Conservation (phyloP, 30 jellyfish, hydroid and myxozoan species). For the Hydra vulgaris region DNA sequence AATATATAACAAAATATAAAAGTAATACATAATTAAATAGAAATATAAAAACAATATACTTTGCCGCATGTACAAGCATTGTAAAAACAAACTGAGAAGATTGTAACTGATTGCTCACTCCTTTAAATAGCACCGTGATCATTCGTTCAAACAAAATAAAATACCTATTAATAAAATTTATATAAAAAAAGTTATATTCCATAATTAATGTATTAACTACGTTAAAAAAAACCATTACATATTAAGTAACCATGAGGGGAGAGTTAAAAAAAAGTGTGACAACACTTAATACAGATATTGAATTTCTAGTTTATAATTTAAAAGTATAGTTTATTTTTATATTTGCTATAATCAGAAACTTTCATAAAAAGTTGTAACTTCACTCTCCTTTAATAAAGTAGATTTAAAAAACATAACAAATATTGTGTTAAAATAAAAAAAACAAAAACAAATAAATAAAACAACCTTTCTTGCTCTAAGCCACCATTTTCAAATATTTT, state of each 20-base stretch:
- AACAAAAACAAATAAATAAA: no score
- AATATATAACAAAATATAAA: not conserved
- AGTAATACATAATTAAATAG: not conserved
- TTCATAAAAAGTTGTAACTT: no score
- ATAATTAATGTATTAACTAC: no score
- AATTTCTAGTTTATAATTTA: no score
- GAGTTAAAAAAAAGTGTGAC: no score
- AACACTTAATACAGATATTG: no score
- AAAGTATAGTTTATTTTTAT: no score
- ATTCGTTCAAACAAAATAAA: constrained; percentile 20
- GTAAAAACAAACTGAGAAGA: not conserved
- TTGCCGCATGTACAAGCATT: not conserved
- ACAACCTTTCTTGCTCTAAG: constrained; percentile 20
- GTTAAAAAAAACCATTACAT: no score
- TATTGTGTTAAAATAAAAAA: no score
- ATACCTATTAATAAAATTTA: constrained; percentile 3
- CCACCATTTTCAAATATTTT: constrained; percentile 1
- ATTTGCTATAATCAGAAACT: no score
- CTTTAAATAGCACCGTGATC: constrained; percentile 1
- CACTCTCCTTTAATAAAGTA: no score
- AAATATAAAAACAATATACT: not conserved
- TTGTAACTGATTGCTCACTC: constrained; percentile 5
- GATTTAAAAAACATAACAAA: not conserved
- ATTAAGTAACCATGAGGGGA: no score
- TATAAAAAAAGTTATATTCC: not conserved